Conservation (phyloP, 2,113 vertebrate species). For the Vidua macroura region DNA sequence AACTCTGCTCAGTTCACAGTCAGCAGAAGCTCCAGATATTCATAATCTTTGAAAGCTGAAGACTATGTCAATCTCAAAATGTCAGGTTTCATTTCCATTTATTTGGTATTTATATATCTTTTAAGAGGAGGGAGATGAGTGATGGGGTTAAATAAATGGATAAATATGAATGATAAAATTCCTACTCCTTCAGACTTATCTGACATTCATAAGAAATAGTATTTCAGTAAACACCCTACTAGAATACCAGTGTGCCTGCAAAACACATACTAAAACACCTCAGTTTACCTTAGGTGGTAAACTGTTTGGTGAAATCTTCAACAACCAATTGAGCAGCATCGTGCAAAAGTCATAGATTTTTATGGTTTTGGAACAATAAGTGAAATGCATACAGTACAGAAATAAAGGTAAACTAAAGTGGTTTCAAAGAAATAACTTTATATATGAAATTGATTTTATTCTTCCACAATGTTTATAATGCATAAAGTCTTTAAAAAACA, state of each 20-base stretch:
- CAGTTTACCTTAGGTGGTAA: neutral
- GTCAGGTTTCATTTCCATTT: neutral
- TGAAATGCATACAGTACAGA: neutral
- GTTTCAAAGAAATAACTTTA: neutral
- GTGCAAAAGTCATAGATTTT: neutral
- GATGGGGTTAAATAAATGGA: neutral
- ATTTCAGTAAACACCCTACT: neutral
- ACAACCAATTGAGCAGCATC: neutral
- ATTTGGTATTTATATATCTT: neutral
- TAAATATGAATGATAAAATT: neutral
- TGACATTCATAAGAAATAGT: neutral
- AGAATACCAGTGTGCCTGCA: neutral
- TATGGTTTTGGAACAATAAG: neutral
- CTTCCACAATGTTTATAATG: neutral
- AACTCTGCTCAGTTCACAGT: neutral
- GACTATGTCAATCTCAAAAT: neutral
- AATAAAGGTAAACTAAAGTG: neutral
- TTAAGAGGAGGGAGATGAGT: neutral
- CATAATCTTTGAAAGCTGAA: neutral
- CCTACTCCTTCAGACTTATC: neutral
- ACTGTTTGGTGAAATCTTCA: neutral
- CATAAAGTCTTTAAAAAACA: neutral
- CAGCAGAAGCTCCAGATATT: neutral
- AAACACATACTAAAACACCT: neutral
- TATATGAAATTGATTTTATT: neutral